phyloP scores from a whole-genome alignment of 2,888 invertebrate species.

The Dusona sp. region DNA sequence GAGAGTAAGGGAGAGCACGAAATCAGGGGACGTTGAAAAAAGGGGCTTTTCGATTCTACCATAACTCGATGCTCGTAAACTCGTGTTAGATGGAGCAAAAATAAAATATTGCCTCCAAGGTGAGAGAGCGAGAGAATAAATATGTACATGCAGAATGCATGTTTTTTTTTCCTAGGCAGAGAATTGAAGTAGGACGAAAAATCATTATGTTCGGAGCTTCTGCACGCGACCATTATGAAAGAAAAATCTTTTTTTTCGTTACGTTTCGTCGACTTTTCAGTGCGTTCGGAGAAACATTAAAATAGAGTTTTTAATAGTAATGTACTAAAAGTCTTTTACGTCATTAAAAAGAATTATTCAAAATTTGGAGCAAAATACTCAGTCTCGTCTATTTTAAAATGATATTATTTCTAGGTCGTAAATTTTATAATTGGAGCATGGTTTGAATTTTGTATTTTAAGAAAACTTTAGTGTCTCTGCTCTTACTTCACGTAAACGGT shows the following conservation, averaged over 20 bases:
- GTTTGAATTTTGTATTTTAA: neutral
- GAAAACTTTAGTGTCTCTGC: neutral
- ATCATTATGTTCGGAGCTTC: neutral
- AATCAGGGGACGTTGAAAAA: slow-evolving; percentile 1
- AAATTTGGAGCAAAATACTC: neutral
- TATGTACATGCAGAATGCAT: slow-evolving; percentile 2
- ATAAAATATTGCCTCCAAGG: slow-evolving; percentile 72
- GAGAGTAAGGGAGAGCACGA: slow-evolving; percentile 3
- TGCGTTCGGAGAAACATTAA: neutral
- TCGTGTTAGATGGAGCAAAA: slow-evolving; percentile 70
- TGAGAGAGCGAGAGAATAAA: neutral
- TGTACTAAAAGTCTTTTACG: neutral
- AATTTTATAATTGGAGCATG: neutral
- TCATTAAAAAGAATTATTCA: neutral
- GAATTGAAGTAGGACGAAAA: neutral
- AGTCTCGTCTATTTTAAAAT: neutral
- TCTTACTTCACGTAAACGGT: neutral
- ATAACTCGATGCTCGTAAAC: slow-evolving; percentile 10
- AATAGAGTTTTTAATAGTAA: neutral
- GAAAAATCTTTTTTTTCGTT: neutral
- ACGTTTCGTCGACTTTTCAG: neutral
- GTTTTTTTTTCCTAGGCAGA: slow-evolving; percentile 13
- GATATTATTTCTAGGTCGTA: neutral
- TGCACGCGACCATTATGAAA: neutral
- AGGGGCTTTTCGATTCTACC: slow-evolving; percentile 40